Percentiles rank a stretch among this genome's conserved stretches.
These are phyloP conservation scores for Chrysogorgia sp. DNA, from an alignment of 92 coral and sea anemone species.

Conservation along the genomic window DNA sequence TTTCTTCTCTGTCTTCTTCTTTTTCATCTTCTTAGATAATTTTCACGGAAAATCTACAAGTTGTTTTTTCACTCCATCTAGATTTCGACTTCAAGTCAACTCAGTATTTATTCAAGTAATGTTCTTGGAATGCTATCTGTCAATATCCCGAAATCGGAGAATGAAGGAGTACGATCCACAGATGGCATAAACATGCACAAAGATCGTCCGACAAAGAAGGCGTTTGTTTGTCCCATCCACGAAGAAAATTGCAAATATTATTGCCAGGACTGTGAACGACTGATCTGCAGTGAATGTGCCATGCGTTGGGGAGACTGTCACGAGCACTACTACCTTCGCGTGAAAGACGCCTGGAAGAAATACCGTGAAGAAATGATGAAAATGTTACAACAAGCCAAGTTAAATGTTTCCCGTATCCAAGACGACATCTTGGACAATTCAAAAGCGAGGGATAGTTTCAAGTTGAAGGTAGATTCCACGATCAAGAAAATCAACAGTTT, in stretches of 20 bases:
- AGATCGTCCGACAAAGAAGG: slow-evolving; percentile 22
- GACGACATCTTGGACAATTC: slow-evolving; percentile 42
- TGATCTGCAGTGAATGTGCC: slow-evolving; percentile 47
- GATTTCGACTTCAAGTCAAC: slow-evolving; percentile 1
- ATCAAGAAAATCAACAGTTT: slow-evolving; percentile 42
- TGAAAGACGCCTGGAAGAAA: slow-evolving; percentile 46
- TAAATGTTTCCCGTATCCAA: slow-evolving; percentile 20
- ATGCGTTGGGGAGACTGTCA: slow-evolving; percentile 51
- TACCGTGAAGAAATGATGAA: slow-evolving; percentile 49
- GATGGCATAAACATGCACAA: slow-evolving; percentile 24
- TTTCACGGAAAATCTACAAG: not conserved
- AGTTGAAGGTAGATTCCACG: slow-evolving; percentile 40
- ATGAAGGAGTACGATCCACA: slow-evolving; percentile 6
- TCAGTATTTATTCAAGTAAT: slow-evolving; percentile 6
- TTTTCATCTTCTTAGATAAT: not conserved
- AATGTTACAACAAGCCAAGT: slow-evolving; percentile 30
- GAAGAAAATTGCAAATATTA: slow-evolving; percentile 38
- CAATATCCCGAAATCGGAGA: slow-evolving; percentile 15
- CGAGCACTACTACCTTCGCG: slow-evolving; percentile 43
- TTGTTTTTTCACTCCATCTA: not conserved
- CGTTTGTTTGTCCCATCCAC: slow-evolving; percentile 36
- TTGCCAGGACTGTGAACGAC: slow-evolving; percentile 40
- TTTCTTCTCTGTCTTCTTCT: not conserved
- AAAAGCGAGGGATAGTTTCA: slow-evolving; percentile 33
- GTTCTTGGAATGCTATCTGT: slow-evolving; percentile 21